These are phyloP conservation scores for Tolypeutes matacus DNA, from an alignment of 2,797 vertebrate genomes.

Conservation along the genomic window DNA sequence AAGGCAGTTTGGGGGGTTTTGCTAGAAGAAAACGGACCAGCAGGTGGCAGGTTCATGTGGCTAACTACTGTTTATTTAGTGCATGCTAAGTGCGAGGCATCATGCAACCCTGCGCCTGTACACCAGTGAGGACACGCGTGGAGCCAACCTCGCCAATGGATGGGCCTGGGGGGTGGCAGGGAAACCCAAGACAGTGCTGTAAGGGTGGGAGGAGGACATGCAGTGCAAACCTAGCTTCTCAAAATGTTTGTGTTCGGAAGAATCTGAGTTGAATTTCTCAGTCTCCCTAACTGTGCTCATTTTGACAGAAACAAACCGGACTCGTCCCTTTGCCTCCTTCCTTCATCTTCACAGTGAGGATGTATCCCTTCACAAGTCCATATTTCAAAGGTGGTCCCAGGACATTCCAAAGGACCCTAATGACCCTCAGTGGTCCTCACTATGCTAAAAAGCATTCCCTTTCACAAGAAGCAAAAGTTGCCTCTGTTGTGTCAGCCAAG, in stretches of 20 bases:
- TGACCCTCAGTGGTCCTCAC: neutral
- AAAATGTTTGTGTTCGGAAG: neutral
- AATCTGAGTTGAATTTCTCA: neutral
- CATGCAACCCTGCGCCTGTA: neutral
- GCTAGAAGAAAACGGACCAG: neutral
- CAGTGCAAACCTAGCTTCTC: neutral
- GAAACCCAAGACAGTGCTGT: neutral
- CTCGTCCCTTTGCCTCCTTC: neutral
- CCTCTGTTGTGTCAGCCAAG: neutral
- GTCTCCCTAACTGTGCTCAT: neutral
- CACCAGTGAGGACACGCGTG: neutral
- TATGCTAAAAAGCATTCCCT: neutral
- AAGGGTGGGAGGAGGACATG: neutral
- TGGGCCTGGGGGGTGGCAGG: neutral
- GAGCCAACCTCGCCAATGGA: neutral
- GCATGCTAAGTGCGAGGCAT: neutral
- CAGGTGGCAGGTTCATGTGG: neutral
- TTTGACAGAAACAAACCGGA: neutral
- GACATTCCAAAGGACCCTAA: neutral
- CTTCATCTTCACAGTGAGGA: neutral
- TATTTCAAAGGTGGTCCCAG: neutral
- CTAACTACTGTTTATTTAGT: neutral
- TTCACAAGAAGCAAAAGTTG: neutral
- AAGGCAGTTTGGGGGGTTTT: slow-evolving; percentile 28
- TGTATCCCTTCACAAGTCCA: neutral